Evolutionary conservation across 2,797 vertebrate genomes (phyloP), one percentile per base, ranked within the genome.

Genomic region (Xenops minutus): DNA sequence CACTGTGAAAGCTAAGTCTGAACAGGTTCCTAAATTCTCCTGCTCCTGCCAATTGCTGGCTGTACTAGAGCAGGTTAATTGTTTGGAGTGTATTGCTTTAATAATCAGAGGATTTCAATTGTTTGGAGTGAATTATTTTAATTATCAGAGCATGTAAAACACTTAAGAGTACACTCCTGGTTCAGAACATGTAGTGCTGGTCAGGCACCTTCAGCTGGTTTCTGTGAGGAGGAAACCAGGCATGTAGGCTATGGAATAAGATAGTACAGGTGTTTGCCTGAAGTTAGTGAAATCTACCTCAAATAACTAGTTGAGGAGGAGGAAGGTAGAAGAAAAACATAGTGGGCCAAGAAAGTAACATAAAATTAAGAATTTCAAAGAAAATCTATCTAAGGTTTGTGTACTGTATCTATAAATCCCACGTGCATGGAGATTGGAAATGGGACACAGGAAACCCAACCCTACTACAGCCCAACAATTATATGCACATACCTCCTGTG

Each of bases 401-500:
- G 11, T 44, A 61, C 41, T 9, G 3, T 8, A 12, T 46, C n/a
- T 56, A 10, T 23, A 85, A 85, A 56, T 37, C 26, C 34, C 29
- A 16, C 8, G 7, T 46, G 24, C 23, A 12, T 34, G 41, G 9
- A 61, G 26, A 36, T 9, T 49, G 46, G 49, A 74, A 78, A 84
- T 10, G 19, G 46, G 56, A 59, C 23, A 32, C 14, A 23, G 48
- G 48, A 67, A 86, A 44, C 17, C 26, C 27, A 32, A 66, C 19
- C 29, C 39, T 86, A 24, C 18, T 30, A 7, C 46, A 73, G 36
- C 19, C 67, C 44, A 85, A n/a, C 11, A 51, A 7, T 0, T 66
- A 18, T 1, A 1, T 18, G 20, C 13, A 32, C 4, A 0, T 21
- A 43, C 16, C 18, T 51, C 69, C 61, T 26, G 9, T 4, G 4